phyloP scores from a whole-genome alignment of 2,888 invertebrate genomes.

The Neoitamus cyanurus region DNA sequence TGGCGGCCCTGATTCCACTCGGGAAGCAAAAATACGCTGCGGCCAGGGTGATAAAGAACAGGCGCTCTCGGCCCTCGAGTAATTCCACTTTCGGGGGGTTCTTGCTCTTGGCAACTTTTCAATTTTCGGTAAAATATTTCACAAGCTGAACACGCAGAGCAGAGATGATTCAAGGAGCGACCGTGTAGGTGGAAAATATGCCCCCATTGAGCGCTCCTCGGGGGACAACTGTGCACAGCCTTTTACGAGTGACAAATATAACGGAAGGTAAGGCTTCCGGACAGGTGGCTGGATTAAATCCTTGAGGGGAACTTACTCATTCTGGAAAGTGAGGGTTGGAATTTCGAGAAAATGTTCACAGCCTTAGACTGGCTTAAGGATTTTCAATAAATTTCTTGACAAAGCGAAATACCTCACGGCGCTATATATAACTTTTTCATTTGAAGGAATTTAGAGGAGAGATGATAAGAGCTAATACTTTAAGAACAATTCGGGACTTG shows the following conservation, averaged over 20 bases:
- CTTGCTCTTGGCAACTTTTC: slow-evolving; percentile 1
- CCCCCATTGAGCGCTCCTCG: not conserved
- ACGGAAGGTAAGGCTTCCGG: not conserved
- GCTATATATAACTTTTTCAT: not conserved
- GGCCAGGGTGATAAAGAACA: not conserved
- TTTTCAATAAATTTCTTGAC: not conserved
- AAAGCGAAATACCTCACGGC: not conserved
- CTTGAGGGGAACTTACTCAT: not conserved
- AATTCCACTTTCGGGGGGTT: not conserved
- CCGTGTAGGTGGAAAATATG: not conserved
- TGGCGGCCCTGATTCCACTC: not conserved
- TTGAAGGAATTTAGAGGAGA: not conserved
- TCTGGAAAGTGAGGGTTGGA: not conserved
- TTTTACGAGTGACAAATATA: not conserved
- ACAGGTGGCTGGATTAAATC: not conserved
- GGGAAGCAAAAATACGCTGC: not conserved
- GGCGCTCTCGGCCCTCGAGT: not conserved
- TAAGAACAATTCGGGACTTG: not conserved
- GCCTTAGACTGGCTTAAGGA: not conserved
- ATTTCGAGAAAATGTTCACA: not conserved
- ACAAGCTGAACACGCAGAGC: not conserved
- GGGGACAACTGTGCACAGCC: not conserved
- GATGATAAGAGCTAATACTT: not conserved
- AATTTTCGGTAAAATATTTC: slow-evolving; percentile 5
- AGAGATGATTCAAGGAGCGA: not conserved